These are phyloP conservation scores for Rousettus leschenaultii DNA, from an alignment of 2,113 vertebrate species.

Conservation along the genomic window DNA sequence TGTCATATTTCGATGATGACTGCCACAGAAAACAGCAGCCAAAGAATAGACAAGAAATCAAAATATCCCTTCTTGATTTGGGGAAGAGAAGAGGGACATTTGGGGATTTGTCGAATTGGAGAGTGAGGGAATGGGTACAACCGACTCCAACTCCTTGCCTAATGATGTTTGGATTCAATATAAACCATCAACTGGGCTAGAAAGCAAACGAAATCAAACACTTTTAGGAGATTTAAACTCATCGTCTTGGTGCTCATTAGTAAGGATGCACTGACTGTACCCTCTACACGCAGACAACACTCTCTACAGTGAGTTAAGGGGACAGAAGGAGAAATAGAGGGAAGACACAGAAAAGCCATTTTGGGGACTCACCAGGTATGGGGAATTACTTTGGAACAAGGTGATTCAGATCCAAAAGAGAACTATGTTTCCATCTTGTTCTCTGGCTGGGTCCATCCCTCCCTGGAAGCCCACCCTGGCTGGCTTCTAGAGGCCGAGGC, in stretches of 20 bases:
- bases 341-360: neutral
- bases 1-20: neutral
- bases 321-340: neutral
- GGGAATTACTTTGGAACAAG: neutral
- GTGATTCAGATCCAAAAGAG: neutral
- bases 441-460: neutral
- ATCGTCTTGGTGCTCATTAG: neutral
- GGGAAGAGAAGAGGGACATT: neutral
- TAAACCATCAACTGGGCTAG: neutral
- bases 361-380: neutral
- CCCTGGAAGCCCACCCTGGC: neutral
- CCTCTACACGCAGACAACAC: neutral
- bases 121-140: neutral
- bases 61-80: neutral
- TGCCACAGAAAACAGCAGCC: neutral
- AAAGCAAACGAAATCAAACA: neutral
- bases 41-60: neutral
- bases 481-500: neutral
- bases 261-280: neutral
- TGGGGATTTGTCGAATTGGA: neutral
- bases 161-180: neutral
- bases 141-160: neutral
- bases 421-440: neutral
- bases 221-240: neutral
- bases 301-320: neutral